A percentile compares a stretch with the other conserved stretches of the same genome.
Evolutionary conservation across 2,797 vertebrate genomes (phyloP).

Genomic region (Trematomus bernacchii): DNA sequence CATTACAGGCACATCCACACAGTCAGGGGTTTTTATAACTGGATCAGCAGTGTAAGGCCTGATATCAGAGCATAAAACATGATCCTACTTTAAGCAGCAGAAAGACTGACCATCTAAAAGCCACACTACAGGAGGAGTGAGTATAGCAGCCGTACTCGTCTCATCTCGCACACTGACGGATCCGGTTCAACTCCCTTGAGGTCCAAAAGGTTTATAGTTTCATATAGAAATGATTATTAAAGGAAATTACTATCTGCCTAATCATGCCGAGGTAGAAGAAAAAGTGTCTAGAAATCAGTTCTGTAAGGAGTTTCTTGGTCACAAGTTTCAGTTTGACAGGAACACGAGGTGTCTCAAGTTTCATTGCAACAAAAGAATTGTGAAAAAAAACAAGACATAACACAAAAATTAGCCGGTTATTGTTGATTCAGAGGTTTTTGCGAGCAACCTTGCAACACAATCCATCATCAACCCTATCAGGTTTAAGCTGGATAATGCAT

Average conservation of each 20-base stretch:
- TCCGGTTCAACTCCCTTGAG: conserved; percentile 19
- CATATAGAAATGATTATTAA: conserved; percentile 29
- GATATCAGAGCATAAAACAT: conserved; percentile 71
- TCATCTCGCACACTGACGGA: conserved; percentile 13
- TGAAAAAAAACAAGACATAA: background rate
- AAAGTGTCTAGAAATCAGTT: conserved; percentile 12
- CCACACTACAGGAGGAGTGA: conserved; percentile 14
- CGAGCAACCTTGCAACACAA: conserved; percentile 65
- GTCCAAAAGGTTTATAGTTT: conserved; percentile 9
- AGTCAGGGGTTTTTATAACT: conserved; percentile 72
- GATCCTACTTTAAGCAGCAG: conserved; percentile 57
- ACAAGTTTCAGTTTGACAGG: conserved; percentile 23
- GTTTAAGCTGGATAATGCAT: conserved; percentile 67
- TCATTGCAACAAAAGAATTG: conserved; percentile 1
- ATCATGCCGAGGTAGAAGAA: conserved; percentile 8
- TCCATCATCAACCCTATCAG: conserved; percentile 60
- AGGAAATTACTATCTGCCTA: conserved; percentile 11
- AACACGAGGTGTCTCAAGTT: conserved; percentile 40
- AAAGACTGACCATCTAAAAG: conserved; percentile 40
- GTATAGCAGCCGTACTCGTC: conserved; percentile 5
- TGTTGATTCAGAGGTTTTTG: conserved; percentile 66
- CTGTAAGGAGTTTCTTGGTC: conserved; percentile 13
- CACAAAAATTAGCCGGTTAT: conserved; percentile 45
- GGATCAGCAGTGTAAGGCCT: conserved; percentile 72
- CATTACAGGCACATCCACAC: conserved; percentile 66